These are phyloP conservation scores for Clivina fossor DNA, from an alignment of 2,888 invertebrate genomes.

Conservation along the genomic window DNA sequence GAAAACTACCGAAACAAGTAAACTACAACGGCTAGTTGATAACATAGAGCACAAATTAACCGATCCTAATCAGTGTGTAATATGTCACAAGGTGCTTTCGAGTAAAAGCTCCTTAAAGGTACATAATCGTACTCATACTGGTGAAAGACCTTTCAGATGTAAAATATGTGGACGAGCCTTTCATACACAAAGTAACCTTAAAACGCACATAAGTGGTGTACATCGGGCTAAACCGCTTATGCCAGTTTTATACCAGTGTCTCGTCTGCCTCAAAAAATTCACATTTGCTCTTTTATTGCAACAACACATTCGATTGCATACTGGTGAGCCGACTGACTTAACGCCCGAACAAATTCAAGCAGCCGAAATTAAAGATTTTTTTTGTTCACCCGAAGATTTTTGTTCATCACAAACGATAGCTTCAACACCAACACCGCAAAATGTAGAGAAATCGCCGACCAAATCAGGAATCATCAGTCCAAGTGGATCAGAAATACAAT, in stretches of 20 bases:
- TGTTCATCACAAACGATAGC: constrained; percentile 47
- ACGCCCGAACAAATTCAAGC: constrained; percentile 85
- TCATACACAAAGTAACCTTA: constrained; percentile 98
- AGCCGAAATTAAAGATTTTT: constrained; percentile 76
- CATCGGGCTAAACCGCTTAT: constrained; percentile 94
- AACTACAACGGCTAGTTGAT: constrained; percentile 94
- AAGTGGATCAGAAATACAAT: too few species aligned
- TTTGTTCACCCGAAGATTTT: constrained; percentile 54
- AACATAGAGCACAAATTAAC: constrained; percentile 94
- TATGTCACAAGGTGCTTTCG: constrained; percentile 93
- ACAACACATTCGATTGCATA: constrained; percentile 93
- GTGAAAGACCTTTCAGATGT: constrained; percentile 94
- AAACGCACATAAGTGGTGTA: constrained; percentile 99
- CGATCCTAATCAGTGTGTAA: constrained; percentile 99
- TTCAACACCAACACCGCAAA: too few species aligned
- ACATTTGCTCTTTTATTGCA: constrained; percentile 89
- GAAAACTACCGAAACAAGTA: constrained; percentile 94
- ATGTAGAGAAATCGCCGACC: too few species aligned
- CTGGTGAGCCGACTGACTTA: constrained; percentile 82
- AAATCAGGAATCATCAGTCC: too few species aligned
- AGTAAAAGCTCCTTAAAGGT: constrained; percentile 97
- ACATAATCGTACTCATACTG: constrained; percentile 96
- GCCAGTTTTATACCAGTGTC: constrained; percentile 92
- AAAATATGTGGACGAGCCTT: constrained; percentile 96
- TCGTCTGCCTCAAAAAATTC: constrained; percentile 96